A percentile compares a stretch with the other conserved stretches of the same genome.
Conservation (phyloP, 2,113 vertebrate genomes). For the Cyprinus carpio region DNA sequence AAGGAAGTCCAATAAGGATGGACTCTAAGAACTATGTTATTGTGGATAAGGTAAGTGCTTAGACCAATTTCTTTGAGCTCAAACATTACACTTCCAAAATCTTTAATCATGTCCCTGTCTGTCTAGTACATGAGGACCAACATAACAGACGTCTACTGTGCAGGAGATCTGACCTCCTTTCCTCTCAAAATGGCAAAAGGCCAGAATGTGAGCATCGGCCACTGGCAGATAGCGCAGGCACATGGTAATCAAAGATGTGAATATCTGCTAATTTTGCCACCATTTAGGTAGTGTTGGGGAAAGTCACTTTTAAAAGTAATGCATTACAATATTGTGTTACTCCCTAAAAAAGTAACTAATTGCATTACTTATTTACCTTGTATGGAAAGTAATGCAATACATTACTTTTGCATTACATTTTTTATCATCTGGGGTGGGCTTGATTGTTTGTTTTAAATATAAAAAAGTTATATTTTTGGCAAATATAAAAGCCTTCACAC, state of each 20-base stretch:
- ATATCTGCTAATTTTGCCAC: neutral
- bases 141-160: constrained; percentile 74
- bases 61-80: neutral
- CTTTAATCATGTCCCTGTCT: neutral
- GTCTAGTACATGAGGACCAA: constrained; percentile 82
- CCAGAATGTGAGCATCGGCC: constrained; percentile 70
- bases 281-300: no score
- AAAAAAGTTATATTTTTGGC: no score
- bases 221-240: constrained; percentile 84
- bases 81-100: neutral
- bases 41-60: constrained; percentile 77
- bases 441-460: no score
- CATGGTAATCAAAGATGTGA: constrained; percentile 71
- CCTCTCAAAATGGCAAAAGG: constrained; percentile 74
- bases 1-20: constrained; percentile 68
- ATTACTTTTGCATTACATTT: no score
- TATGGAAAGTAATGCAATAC: no score
- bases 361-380: no score
- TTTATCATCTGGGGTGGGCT: no score
- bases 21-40: constrained; percentile 72
- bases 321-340: no score
- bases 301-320: no score
- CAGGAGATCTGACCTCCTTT: constrained; percentile 80
- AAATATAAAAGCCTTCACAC: no score
- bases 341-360: no score